Base-by-base conservation (phyloP, 2,888 invertebrate genomes). In the Agrotis segetum region DNA sequence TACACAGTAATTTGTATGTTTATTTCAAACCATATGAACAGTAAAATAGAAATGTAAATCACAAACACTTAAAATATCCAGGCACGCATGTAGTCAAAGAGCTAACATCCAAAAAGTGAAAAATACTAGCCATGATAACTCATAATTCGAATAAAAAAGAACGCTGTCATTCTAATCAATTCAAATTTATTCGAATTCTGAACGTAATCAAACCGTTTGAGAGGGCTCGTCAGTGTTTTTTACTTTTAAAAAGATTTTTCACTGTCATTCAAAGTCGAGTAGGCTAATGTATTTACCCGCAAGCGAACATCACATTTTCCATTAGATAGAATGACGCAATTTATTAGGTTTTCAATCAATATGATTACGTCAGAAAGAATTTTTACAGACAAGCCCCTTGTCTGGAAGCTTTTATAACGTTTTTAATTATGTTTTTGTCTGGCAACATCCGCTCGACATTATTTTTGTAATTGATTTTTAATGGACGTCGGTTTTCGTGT, bases 221-320 rank as follows among this genome's bases (percentile, higher is more conserved):
- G 29, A 24, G 67, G 44, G 52, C 44, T 58, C n/a, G 66, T 59
- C 56, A 66, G 4, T 63, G 19, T 52, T 61, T 64, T 67, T 59
- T 19, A 60, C n/a, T 68, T 71, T 40, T 53, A 55, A 64, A 78
- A 71, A 74, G 19, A 74, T 56, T 67, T 65, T 69, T 61, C 58
- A 17, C 66, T 49, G 66, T 68, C 68, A 67, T 67, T 85, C 72
- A 77, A 75, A 75, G 64, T 67, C 67, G 29, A 71, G 61, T 67
- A 67, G 52, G 65, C 69, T 81, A 81, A 83, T 83, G 80, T 82
- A 83, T 83, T 82, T 73, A 60, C 53, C 34, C 53, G 24, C 47
- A 65, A 71, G 67, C 60, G 77, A 77, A 63, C 69, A 75, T 68
- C 69, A 59, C 61, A 50, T 70, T 70, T 76, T 67, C 73, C 70